Evolutionary conservation across 1,140 invertebrate species (phyloP), one percentile per base, ranked within the genome.

Genomic region (Drosophila repletoides): DNA sequence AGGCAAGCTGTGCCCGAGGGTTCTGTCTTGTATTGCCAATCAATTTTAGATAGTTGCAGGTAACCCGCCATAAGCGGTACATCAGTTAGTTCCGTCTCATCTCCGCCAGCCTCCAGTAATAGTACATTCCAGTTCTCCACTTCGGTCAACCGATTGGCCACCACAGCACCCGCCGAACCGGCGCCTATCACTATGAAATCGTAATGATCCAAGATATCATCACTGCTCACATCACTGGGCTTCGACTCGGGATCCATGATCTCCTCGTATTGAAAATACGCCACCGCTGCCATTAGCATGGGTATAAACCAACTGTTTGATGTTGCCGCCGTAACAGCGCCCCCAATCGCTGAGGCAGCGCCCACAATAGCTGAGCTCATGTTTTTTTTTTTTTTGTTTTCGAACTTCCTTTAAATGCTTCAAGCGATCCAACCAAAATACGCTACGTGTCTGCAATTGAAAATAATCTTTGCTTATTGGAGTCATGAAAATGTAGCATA

Each of bases 1-100:
- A 97, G 92, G 86, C 96, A 97, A 0, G 94, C 93, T 2, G 94
- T 94, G 46, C 94, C 94, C 88, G 97, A 95, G 0, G 97, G 96
- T 88, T 97, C 96, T 1, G 96, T 97, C 89, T 96, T 96, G 88
- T 97, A 98, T 77, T 96, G 93, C 97, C 97, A 99, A 87, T 98
- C 97, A 6, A 97, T 90, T 84, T 96, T 94, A 55, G 95, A 97
- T 4, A 97, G 91, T 88, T 98, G 97, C 3, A 98, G 90, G 77
- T 96, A 97, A 0, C 95, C 96, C 0, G 96, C 96, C 64, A 97
- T 92, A 0, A 97, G 90, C 1, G 97, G 97, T 0, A 98, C 95
- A 75, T 97, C 96, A 0, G 96, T 96, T 66, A 97, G 94, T 86
- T 97, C 95, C 0, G 95, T 96, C 90, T 98, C 97, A 90, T 97